phyloP scores from a whole-genome alignment of 2,113 vertebrate species.

The Ranitomeya variabilis region DNA sequence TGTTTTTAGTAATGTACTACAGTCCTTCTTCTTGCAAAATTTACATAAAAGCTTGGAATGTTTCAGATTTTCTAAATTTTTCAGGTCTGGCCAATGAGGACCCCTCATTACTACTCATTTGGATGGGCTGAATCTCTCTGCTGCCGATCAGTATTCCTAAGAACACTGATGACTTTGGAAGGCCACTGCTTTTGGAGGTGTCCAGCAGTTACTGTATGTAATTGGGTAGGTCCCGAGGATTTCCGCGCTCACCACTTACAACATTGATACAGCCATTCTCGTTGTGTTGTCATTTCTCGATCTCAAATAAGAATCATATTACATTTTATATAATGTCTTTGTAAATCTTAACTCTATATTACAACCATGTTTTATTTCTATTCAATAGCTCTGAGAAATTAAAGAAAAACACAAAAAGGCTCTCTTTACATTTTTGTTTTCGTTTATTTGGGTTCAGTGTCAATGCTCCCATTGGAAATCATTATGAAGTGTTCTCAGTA shows the following conservation, averaged over 20 bases:
- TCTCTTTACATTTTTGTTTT: background rate
- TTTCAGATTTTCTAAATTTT: background rate
- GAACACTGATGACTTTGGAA: background rate
- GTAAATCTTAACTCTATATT: background rate
- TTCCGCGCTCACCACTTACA: background rate
- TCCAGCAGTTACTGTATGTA: background rate
- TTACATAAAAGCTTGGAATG: background rate
- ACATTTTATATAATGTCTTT: background rate
- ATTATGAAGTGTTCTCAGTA: background rate
- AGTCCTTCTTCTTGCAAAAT: background rate
- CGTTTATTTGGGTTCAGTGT: background rate
- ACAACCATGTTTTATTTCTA: background rate
- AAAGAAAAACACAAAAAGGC: background rate
- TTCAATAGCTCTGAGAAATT: background rate
- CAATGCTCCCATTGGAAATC: background rate
- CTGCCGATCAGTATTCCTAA: background rate
- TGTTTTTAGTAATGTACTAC: too few species aligned
- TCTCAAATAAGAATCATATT: background rate
- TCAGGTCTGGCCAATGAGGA: background rate
- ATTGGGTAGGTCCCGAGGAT: background rate
- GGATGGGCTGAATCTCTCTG: background rate
- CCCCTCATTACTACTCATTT: background rate
- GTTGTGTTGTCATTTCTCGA: background rate
- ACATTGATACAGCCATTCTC: background rate
- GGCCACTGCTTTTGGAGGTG: background rate